A percentile compares a stretch with the other conserved stretches of the same genome.
phyloP scores from a whole-genome alignment of 2,113 vertebrate species.

The Corydoras maculifer region DNA sequence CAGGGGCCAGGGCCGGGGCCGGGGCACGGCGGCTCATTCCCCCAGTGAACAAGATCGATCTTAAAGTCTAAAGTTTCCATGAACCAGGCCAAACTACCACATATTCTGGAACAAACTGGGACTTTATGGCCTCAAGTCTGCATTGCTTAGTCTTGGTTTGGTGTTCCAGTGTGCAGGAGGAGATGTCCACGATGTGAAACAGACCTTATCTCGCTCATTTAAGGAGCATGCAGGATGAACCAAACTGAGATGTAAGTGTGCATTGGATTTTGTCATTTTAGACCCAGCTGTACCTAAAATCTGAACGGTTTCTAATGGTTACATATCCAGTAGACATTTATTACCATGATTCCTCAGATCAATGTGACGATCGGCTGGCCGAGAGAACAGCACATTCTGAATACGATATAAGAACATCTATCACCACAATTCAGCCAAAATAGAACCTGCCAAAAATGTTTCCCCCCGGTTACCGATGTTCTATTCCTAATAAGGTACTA shows the following conservation, averaged over 20 bases:
- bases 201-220: too few relatives aligned
- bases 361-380: not conserved
- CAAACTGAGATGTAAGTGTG: too few relatives aligned
- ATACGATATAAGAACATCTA: not conserved
- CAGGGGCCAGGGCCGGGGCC: too few relatives aligned
- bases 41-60: slow-evolving; percentile 9
- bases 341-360: not conserved
- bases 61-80: slow-evolving; percentile 11
- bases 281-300: not conserved
- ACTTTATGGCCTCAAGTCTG: too few relatives aligned
- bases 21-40: slow-evolving; percentile 5
- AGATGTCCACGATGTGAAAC: too few relatives aligned
- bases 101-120: not conserved
- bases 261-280: too few relatives aligned
- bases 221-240: too few relatives aligned
- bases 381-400: not conserved
- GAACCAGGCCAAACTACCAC: not conserved
- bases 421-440: not conserved
- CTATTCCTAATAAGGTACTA: too few relatives aligned
- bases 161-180: too few relatives aligned
- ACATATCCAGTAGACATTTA: not conserved
- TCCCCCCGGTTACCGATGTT: too few relatives aligned
- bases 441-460: not conserved
- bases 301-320: not conserved
- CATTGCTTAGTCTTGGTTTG: too few relatives aligned